phyloP scores from a whole-genome alignment of 1,140 invertebrate genomes.

The Uloborus diversus region DNA sequence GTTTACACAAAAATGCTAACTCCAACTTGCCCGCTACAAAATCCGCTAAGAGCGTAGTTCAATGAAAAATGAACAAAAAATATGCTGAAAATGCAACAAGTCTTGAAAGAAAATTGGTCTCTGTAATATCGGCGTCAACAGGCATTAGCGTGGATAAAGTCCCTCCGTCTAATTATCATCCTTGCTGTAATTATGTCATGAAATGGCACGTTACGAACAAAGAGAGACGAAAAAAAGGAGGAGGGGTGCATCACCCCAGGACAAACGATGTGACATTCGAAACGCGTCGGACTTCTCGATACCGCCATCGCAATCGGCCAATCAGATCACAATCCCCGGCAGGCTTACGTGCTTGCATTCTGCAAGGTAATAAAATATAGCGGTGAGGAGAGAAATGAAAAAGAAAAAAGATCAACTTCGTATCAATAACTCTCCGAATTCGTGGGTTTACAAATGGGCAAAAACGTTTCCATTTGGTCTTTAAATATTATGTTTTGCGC shows the following conservation, averaged over 20 bases:
- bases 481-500: too few relatives aligned
- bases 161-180: too few relatives aligned
- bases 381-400: neutral
- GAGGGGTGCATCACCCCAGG: neutral
- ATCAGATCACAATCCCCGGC: constrained; percentile 19
- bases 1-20: too few relatives aligned
- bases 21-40: too few relatives aligned
- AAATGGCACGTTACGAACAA: constrained; percentile 36
- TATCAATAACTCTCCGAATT: constrained; percentile 32
- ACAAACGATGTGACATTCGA: constrained; percentile 37
- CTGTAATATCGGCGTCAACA: too few relatives aligned
- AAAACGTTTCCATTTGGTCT: neutral
- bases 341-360: constrained; percentile 19
- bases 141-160: too few relatives aligned
- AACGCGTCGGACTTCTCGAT: constrained; percentile 42
- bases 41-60: too few relatives aligned
- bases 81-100: too few relatives aligned
- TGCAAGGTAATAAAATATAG: constrained; percentile 34
- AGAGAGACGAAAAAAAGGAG: neutral
- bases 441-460: constrained; percentile 17
- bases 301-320: constrained; percentile 30
- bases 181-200: too few relatives aligned
- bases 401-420: neutral
- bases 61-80: too few relatives aligned
- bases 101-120: too few relatives aligned